Percentiles rank a stretch among this genome's conserved stretches.
Conservation (phyloP, 2,888 invertebrate genomes). For the Drosophila borborema region DNA sequence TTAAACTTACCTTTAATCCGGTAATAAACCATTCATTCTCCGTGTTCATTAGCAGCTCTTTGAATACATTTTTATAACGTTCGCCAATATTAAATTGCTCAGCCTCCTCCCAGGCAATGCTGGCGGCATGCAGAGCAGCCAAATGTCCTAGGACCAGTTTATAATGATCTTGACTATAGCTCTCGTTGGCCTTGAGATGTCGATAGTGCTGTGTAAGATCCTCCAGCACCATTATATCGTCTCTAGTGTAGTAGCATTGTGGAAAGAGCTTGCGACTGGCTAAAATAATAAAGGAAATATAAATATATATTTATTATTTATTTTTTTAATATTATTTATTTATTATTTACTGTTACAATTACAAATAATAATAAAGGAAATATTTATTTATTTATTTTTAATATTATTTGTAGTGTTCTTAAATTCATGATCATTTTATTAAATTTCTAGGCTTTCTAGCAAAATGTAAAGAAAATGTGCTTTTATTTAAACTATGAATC, state of each 20-base stretch:
- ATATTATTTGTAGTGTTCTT: too few species aligned
- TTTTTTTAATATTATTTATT: too few species aligned
- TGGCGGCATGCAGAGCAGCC: constrained; percentile 75
- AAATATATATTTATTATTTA: too few species aligned
- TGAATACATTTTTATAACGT: constrained; percentile 54
- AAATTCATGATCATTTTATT: too few species aligned
- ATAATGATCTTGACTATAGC: constrained; percentile 59
- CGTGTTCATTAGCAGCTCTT: constrained; percentile 62
- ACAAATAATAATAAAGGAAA: too few species aligned
- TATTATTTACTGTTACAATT: too few species aligned
- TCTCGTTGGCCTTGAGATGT: constrained; percentile 53
- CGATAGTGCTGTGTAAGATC: constrained; percentile 66
- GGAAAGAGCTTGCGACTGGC: constrained; percentile 68
- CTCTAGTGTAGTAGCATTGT: constrained; percentile 68
- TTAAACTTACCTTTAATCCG: constrained; percentile 62
- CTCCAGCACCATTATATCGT: constrained; percentile 78
- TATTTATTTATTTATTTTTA: not conserved
- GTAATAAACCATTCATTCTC: constrained; percentile 76
- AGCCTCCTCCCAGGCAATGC: constrained; percentile 78
- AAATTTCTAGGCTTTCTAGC: too few species aligned
- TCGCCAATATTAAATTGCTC: constrained; percentile 69
- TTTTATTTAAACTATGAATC: too few species aligned
- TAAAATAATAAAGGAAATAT: constrained; percentile 15
- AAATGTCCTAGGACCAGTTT: constrained; percentile 67
- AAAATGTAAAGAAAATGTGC: too few species aligned